Conservation (phyloP, 2,113 vertebrate genomes). For the Tringa solitaria region DNA sequence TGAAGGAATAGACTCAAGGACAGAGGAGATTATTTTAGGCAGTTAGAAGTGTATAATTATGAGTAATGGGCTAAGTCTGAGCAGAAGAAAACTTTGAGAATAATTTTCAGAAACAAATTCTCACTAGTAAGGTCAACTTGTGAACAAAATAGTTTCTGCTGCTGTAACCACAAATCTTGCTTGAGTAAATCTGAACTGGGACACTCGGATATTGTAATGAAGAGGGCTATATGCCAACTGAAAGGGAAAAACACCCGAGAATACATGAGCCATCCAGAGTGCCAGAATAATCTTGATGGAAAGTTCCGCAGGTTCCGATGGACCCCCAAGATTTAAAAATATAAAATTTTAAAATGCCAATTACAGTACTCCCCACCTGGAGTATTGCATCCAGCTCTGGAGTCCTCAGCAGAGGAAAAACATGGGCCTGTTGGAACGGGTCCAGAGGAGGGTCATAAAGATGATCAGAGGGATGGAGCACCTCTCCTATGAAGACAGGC, state of each 20-base stretch:
- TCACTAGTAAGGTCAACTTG: neutral
- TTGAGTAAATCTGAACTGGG: neutral
- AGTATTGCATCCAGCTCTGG: too few relatives aligned
- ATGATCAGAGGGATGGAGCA: too few relatives aligned
- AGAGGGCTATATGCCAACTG: neutral
- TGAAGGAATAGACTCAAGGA: neutral
- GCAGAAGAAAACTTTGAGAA: neutral
- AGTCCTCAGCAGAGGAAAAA: too few relatives aligned
- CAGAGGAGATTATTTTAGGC: neutral
- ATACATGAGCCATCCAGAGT: neutral
- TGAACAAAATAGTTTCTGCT: neutral
- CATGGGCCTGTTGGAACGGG: too few relatives aligned
- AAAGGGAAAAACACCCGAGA: neutral
- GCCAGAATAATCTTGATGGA: neutral
- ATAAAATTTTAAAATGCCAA: neutral
- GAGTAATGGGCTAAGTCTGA: neutral
- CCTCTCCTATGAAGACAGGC: too few relatives aligned
- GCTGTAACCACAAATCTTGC: neutral
- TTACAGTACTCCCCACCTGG: too few relatives aligned
- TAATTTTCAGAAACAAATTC: neutral
- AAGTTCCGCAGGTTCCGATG: neutral
- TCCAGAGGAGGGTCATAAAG: too few relatives aligned
- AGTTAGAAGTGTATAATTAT: neutral
- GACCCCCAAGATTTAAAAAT: neutral
- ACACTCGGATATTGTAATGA: neutral